phyloP scores from a whole-genome alignment of 1,140 invertebrate species.

The Physella acuta region DNA sequence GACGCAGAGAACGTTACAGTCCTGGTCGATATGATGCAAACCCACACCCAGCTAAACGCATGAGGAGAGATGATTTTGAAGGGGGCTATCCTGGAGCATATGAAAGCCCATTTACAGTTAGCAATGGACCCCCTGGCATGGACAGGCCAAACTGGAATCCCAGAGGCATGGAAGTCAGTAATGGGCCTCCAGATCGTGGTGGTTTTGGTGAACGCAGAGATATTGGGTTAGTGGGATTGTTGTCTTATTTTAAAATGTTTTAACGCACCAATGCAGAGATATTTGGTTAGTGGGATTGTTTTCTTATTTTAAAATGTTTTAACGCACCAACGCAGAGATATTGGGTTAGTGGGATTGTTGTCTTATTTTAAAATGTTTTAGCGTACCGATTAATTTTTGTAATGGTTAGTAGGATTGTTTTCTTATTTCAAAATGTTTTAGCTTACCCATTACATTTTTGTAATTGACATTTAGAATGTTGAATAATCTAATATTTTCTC shows the following conservation, averaged over 20 bases:
- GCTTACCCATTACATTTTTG: too few relatives aligned
- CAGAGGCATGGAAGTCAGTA: conserved; percentile 12
- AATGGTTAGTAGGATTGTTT: neutral
- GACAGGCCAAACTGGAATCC: conserved; percentile 12
- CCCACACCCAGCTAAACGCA: conserved; percentile 55
- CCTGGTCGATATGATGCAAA: conserved; percentile 49
- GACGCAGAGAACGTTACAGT: conserved; percentile 48
- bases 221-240: neutral
- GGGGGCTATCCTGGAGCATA: conserved; percentile 18
- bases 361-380: too few relatives aligned
- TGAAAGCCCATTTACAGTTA: conserved; percentile 20
- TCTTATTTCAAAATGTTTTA: too few relatives aligned
- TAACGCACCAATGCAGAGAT: conserved; percentile 10
- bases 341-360: neutral
- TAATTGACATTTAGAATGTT: too few relatives aligned
- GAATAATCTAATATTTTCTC: too few relatives aligned
- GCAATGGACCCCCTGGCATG: conserved; percentile 15
- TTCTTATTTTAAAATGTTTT: too few relatives aligned
- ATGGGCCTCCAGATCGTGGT: conserved; percentile 6
- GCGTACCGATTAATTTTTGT: neutral
- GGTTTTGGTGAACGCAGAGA: conserved; percentile 11
- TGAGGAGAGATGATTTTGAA: conserved; percentile 50
- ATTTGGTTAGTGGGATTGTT: neutral
- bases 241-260: too few relatives aligned
- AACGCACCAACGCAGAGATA: conserved; percentile 8